A percentile compares a stretch with the other conserved stretches of the same genome.
phyloP scores from a whole-genome alignment of 2,888 invertebrate species.

The Caenorhabditis wallacei region DNA sequence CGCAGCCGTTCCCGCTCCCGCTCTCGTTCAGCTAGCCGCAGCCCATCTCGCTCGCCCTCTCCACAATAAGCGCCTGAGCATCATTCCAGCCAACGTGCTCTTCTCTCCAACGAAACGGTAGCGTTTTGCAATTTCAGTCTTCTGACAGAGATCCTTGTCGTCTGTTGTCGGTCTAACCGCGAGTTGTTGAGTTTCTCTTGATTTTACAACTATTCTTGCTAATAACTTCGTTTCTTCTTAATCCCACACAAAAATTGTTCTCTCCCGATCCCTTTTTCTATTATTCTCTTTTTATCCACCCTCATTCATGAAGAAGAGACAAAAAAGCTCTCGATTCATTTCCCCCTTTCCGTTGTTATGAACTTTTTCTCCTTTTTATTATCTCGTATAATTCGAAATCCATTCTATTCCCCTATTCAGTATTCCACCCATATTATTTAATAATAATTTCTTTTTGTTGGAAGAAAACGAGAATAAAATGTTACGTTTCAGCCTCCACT shows the following conservation, averaged over 20 bases:
- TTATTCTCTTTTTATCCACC: conserved; percentile 37
- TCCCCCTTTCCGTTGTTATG: conserved; percentile 8
- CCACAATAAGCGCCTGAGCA: conserved; percentile 56
- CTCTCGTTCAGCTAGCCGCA: conserved; percentile 69
- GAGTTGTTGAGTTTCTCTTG: conserved; percentile 1
- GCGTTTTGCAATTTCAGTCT: conserved; percentile 55
- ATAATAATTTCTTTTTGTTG: conserved; percentile 54
- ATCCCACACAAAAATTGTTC: conserved; percentile 19
- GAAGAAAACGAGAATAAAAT: conserved; percentile 56
- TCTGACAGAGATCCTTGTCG: conserved; percentile 26
- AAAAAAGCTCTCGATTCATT: neutral
- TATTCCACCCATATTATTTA: conserved; percentile 44
- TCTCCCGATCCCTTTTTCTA: conserved; percentile 41
- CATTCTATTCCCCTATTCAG: conserved; percentile 22
- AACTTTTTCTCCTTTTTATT: neutral
- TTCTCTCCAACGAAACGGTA: conserved; percentile 58
- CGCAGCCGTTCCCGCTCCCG: conserved; percentile 68
- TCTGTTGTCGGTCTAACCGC: conserved; percentile 27
- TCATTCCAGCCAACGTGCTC: neutral
- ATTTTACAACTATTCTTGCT: conserved; percentile 29
- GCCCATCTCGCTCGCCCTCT: conserved; percentile 70
- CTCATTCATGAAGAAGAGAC: conserved; percentile 28
- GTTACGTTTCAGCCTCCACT: conserved; percentile 66
- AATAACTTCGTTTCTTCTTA: conserved; percentile 46
- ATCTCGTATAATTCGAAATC: neutral